These are phyloP conservation scores for Apteryx owenii DNA, from an alignment of 2,113 vertebrate species.

Conservation along the genomic window DNA sequence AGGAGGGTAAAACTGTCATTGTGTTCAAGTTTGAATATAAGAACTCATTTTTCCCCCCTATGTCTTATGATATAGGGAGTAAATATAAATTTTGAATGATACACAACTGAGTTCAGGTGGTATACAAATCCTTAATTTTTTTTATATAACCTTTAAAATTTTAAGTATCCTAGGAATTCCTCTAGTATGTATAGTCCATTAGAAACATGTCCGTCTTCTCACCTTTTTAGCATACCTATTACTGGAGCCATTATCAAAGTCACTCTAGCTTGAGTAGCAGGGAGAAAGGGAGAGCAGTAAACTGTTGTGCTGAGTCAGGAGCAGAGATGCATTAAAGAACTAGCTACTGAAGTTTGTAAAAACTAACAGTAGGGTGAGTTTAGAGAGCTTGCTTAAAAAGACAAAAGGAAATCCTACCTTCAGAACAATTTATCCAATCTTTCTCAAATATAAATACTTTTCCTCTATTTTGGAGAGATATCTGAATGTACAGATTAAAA, in stretches of 20 bases:
- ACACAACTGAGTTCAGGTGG: background rate
- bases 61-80: background rate
- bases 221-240: background rate
- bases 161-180: background rate
- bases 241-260: background rate
- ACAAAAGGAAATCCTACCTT: background rate
- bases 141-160: background rate
- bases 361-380: background rate
- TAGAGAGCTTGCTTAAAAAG: background rate
- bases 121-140: background rate
- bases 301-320: accelerated
- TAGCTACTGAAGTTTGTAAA: background rate
- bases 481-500: background rate
- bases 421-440: background rate
- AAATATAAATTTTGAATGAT: background rate
- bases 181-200: background rate
- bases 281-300: background rate
- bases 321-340: background rate
- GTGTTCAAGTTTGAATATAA: background rate
- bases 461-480: background rate
- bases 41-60: background rate
- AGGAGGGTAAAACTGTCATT: background rate
- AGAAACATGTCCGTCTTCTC: background rate
- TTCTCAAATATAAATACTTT: background rate
- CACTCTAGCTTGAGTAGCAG: background rate